A percentile compares a stretch with the other conserved stretches of the same genome.
phyloP scores from a whole-genome alignment of 2,113 vertebrate species.

The Hippocampus barbouri region DNA sequence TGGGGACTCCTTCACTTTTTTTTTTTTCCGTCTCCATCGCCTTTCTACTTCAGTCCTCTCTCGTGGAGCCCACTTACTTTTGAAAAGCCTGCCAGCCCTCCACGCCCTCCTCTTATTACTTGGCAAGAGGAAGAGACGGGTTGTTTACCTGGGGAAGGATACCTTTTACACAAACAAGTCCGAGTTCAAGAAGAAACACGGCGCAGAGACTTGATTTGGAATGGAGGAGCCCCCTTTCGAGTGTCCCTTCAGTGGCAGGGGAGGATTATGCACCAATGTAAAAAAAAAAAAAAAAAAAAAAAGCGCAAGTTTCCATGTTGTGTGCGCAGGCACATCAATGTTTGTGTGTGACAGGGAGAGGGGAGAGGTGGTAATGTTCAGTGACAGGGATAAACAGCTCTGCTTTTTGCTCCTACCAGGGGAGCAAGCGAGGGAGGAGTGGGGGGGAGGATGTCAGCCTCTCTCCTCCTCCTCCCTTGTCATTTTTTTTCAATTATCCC shows the following conservation, averaged over 20 bases:
- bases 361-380: constrained; percentile 71
- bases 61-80: constrained; percentile 1
- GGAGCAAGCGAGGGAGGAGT: constrained; percentile 17
- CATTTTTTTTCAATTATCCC: constrained; percentile 78
- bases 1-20: constrained; percentile 43
- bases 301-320: not conserved
- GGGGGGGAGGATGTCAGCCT: constrained; percentile 42
- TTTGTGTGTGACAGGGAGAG: constrained; percentile 30
- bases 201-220: constrained; percentile 8
- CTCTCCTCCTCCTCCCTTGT: constrained; percentile 66
- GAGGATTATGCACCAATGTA: constrained; percentile 4
- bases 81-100: not conserved
- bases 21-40: constrained; percentile 36
- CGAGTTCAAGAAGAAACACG: constrained; percentile 33
- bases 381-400: constrained; percentile 77
- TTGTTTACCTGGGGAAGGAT: constrained; percentile 57
- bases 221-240: not conserved
- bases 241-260: not conserved
- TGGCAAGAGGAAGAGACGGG: constrained; percentile 48
- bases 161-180: constrained; percentile 59
- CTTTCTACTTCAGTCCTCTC: constrained; percentile 30
- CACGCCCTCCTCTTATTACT: constrained; percentile 30
- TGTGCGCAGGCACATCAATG: not conserved
- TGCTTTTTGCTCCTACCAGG: constrained; percentile 47
- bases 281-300: not conserved